phyloP scores from a whole-genome alignment of 1,140 invertebrate species.

The Hylaeus volcanicus region DNA sequence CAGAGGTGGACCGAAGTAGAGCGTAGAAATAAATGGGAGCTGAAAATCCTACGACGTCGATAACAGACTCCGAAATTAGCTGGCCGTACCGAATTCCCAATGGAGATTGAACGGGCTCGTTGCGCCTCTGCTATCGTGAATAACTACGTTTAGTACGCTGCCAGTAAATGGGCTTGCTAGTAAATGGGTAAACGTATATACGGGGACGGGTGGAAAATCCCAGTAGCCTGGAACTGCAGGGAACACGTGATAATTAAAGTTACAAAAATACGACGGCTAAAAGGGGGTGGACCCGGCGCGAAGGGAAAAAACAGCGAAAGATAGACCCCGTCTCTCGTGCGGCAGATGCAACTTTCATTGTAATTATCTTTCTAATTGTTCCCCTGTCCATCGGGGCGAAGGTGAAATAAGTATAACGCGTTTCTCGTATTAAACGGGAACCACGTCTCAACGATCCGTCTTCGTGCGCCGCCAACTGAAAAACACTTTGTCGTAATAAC shows the following conservation, averaged over 20 bases:
- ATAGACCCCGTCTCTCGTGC: slow-evolving; percentile 20
- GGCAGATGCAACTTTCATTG: slow-evolving; percentile 45
- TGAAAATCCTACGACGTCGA: slow-evolving; percentile 67
- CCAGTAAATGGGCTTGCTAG: slow-evolving; percentile 59
- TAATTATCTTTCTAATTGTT: slow-evolving; percentile 62
- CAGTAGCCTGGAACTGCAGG: slow-evolving; percentile 59
- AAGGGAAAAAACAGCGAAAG: slow-evolving; percentile 13
- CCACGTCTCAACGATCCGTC: slow-evolving; percentile 13
- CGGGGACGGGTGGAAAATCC: slow-evolving; percentile 50
- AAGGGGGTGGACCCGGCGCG: not conserved
- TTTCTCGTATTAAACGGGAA: slow-evolving; percentile 12
- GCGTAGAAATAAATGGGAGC: slow-evolving; percentile 61
- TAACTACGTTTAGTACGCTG: slow-evolving; percentile 65
- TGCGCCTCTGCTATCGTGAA: slow-evolving; percentile 65
- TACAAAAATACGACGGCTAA: slow-evolving; percentile 60
- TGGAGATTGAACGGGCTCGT: slow-evolving; percentile 65
- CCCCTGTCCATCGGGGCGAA: slow-evolving; percentile 12
- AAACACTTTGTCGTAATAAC: no score
- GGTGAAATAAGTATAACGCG: slow-evolving; percentile 10
- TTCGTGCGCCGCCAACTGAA: no score
- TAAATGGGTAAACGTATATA: slow-evolving; percentile 47
- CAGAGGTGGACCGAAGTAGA: slow-evolving; percentile 18
- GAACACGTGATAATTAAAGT: slow-evolving; percentile 67
- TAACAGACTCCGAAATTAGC: slow-evolving; percentile 67
- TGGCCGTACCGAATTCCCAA: slow-evolving; percentile 66